Evolutionary conservation across 2,888 invertebrate genomes (phyloP).

Genomic region (Euproctis similis): DNA sequence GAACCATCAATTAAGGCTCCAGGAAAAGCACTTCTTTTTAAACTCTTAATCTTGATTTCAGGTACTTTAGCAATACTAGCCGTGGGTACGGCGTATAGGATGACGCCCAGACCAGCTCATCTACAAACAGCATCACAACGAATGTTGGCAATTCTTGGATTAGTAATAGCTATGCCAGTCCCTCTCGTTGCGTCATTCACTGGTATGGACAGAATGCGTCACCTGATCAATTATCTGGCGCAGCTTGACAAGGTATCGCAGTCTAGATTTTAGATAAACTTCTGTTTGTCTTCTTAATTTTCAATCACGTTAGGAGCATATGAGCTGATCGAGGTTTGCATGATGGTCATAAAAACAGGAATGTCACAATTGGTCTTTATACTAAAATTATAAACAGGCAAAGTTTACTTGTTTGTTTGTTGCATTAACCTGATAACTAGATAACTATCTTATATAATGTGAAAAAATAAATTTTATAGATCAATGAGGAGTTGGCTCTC

Average conservation of each 20-base stretch:
- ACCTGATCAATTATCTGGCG: conserved; percentile 25
- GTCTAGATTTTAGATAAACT: no score
- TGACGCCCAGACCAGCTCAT: neutral
- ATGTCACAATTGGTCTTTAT: neutral
- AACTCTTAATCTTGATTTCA: no score
- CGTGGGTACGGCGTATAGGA: neutral
- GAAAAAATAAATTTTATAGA: no score
- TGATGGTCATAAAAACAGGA: neutral
- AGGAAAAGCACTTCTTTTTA: no score
- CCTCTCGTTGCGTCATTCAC: conserved; percentile 1
- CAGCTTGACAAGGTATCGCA: conserved; percentile 4
- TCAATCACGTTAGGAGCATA: no score
- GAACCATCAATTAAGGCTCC: no score
- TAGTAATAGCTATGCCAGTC: conserved; percentile 1
- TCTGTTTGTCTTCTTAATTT: no score
- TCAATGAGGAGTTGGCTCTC: conserved; percentile 2
- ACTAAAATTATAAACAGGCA: no score
- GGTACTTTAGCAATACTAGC: neutral
- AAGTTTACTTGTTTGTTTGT: no score
- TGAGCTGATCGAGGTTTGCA: no score
- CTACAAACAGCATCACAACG: conserved; percentile 1
- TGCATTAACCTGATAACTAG: no score
- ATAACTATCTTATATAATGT: no score
- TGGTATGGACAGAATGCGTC: conserved; percentile 3
- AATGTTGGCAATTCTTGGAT: conserved; percentile 1